These are phyloP conservation scores for Plagiodera versicolora DNA, from an alignment of 2,888 invertebrate genomes.

Conservation along the genomic window DNA sequence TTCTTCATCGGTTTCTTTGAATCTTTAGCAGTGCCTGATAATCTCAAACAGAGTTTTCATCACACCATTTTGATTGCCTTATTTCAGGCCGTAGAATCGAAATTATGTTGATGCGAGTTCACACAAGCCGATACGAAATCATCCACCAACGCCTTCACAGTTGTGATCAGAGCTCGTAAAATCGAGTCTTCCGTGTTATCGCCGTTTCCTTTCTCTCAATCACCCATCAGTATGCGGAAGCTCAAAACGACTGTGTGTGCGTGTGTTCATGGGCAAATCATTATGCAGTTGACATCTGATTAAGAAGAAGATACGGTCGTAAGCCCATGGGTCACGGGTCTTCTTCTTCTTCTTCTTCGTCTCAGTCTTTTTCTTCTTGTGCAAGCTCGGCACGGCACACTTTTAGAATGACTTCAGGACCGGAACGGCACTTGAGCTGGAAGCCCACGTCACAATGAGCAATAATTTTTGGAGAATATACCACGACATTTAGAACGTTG, in stretches of 20 bases:
- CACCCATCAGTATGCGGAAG: neutral
- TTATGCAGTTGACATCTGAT: slow-evolving; percentile 27
- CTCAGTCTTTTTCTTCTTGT: neutral
- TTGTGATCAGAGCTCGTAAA: neutral
- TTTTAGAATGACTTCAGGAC: neutral
- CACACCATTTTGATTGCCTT: no score
- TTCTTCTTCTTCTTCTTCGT: slow-evolving; percentile 9
- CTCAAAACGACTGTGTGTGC: neutral
- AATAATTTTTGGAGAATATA: no score
- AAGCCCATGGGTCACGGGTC: slow-evolving; percentile 31
- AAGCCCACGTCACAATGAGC: no score
- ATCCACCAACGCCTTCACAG: neutral
- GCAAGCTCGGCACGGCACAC: neutral
- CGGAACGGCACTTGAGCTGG: no score
- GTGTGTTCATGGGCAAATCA: slow-evolving; percentile 7
- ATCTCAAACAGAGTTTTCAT: no score
- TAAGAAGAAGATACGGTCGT: slow-evolving; percentile 26
- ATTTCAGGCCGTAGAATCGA: no score
- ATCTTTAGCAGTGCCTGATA: no score
- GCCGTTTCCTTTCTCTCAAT: neutral
- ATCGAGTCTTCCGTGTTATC: neutral
- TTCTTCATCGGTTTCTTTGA: no score
- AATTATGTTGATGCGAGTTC: neutral
- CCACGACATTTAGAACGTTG: no score
- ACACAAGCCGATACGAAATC: neutral